Evolutionary conservation across 1,140 invertebrate species (phyloP), one percentile per base, ranked within the genome.

Genomic region (Achroia grisella): DNA sequence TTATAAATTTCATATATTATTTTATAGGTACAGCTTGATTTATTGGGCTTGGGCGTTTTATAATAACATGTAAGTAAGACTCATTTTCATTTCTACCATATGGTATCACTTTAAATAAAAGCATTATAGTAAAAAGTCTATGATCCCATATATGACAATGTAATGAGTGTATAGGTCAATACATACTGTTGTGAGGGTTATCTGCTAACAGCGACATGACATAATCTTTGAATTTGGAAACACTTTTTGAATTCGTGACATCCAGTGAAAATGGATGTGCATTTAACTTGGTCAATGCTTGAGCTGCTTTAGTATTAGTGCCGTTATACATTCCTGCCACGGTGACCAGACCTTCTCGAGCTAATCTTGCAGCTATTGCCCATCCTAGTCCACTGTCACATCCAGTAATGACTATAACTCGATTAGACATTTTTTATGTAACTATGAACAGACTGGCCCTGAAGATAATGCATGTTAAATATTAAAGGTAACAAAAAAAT

Each of bases 321-420:
- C 85, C 81, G 5, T 87, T 63, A 13, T 94, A 86, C 69, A 94
- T 93, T 2, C 91, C 90, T 9, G 94, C 94, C 8, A 93, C 70
- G 1, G 93, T 92, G 6, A 83, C 75, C 15, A 91, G 87, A 0
- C 91, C 92, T 34, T 89, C 70, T 11, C 88, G 71, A 10, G 86
- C 80, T 23, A 89, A 86, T 35, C 92, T 86, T 5, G 89, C 70
- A 1, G 93, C 92, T n/a, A 93, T 62, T 1, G 89, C 90, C 78
- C 89, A 93, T 14, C 94, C 94, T n/a, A 95, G 83, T 4, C 94
- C 94, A 45, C 93, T 93, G 73, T 95, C 93, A 66, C 94, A 96
- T 32, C 94, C 94, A 12, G 92, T 94, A 44, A 95, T 90, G 3
- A 93, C 83, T 10, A 95, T 63, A 32, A 91, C 87, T 56, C 70